Conservation (phyloP, 2,888 invertebrate genomes). For the Cataglyphis cursor region DNA sequence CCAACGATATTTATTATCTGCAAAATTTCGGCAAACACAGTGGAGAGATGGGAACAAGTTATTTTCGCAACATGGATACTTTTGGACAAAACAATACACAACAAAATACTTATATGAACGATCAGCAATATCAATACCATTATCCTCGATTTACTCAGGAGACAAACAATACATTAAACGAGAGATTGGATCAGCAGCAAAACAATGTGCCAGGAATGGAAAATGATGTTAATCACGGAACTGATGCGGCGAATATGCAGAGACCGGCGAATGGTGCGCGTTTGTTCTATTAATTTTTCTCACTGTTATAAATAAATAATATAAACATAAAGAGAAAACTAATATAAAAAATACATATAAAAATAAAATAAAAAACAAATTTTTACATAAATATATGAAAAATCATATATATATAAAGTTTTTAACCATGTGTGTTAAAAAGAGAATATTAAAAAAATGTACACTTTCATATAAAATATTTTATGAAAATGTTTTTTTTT, state of each 20-base stretch:
- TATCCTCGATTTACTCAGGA: constrained; percentile 56
- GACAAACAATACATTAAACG: constrained; percentile 39
- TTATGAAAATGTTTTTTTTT: neutral
- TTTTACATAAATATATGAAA: neutral
- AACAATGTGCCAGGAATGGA: constrained; percentile 39
- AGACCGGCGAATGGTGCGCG: constrained; percentile 59
- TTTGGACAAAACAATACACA: constrained; percentile 46
- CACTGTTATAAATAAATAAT: neutral
- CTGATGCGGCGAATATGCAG: constrained; percentile 49
- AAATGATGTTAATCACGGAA: constrained; percentile 53
- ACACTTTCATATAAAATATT: neutral
- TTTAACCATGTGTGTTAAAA: neutral
- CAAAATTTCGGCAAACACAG: constrained; percentile 71
- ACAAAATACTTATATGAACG: constrained; percentile 56
- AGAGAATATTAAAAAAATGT: neutral
- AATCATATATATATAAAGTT: neutral
- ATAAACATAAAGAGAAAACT: neutral
- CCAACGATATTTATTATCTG: constrained; percentile 68
- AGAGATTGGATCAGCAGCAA: constrained; percentile 49
- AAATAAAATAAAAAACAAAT: constrained; percentile 1
- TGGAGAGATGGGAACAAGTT: constrained; percentile 60
- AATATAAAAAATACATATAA: constrained; percentile 19
- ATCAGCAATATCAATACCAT: constrained; percentile 67
- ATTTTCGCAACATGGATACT: constrained; percentile 59
- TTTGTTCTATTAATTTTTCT: constrained; percentile 38